Base-by-base conservation (phyloP, 1,140 invertebrate genomes). In the Odontomachus brunneus region DNA sequence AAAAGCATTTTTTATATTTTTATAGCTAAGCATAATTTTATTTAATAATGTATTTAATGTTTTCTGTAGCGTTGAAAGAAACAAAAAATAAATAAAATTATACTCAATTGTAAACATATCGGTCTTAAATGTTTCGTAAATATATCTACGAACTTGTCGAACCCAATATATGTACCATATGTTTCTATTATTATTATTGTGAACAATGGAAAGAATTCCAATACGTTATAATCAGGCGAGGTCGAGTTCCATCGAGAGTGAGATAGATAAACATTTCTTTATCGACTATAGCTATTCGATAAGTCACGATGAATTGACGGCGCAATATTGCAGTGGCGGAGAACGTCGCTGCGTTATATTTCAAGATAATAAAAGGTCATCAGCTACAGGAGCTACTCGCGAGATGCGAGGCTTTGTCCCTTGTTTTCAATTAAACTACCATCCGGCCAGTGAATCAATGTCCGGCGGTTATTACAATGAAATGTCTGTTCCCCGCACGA, bases 351-450 rank as follows among this genome's bases (percentile, higher is more conserved):
- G 22, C 26, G 19, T 38, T 66, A 22, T 53, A 55, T 38, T 22
- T 66, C n/a, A 51, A 53, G 26, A 76, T 65, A 76, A 76, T 66
- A 22, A 38, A 66, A 53, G 44, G 29, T 24, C 29, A 53, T 66
- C 51, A 66, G 44, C 44, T 75, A 63, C 24, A 51, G 26, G 12
- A 75, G 24, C 26, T 65, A 33, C 60, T 73, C 57, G 9, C n/a
- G n/a, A n/a, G 12, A 3, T 38, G 19, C n/a, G 59, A n/a, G 12
- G 62, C 26, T 65, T 66, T 76, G 59, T 48, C n/a, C 49, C 44
- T 76, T 2, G 60, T 17, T 66, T 76, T 63, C 44, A 76, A 76
- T 76, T 76, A 65, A 76, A 65, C 7, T 51, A 38, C 15, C 63
- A 62, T 49, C 19, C 12, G 11, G 17, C 2, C 12, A 2, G 17